phyloP scores from a whole-genome alignment of 2,888 invertebrate genomes.

The Pammene fasciana region DNA sequence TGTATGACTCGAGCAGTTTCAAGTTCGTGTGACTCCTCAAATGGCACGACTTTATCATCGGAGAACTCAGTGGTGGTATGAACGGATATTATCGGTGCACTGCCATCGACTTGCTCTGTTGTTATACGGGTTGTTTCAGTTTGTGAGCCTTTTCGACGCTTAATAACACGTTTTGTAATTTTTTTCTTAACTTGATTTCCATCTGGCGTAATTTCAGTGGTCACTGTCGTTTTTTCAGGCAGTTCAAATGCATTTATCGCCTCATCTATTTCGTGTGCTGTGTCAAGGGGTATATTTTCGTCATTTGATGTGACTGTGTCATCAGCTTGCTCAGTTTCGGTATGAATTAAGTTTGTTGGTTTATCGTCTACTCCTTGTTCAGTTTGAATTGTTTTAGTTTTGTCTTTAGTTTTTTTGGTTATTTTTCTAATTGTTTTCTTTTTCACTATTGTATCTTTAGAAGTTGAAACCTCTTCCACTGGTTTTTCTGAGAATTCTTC shows the following conservation, averaged over 20 bases:
- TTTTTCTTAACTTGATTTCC: conserved; percentile 52
- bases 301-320: conserved; percentile 47
- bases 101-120: conserved; percentile 45
- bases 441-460: neutral
- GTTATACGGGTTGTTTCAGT: conserved; percentile 57
- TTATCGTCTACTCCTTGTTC: too few relatives aligned
- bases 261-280: conserved; percentile 47
- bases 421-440: neutral
- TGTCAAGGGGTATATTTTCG: conserved; percentile 45
- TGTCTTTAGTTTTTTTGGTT: too few relatives aligned
- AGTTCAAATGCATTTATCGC: conserved; percentile 50
- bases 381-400: too few relatives aligned
- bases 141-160: conserved; percentile 49
- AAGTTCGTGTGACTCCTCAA: conserved; percentile 38
- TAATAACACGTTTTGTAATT: conserved; percentile 48
- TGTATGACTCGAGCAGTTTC: conserved; percentile 4
- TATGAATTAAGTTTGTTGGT: too few relatives aligned
- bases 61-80: conserved; percentile 54
- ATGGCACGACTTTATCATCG: conserved; percentile 55
- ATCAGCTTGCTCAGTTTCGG: neutral
- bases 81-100: conserved; percentile 51
- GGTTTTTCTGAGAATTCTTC: conserved; percentile 51
- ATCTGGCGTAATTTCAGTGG: neutral
- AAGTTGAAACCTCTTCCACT: neutral
- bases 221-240: conserved; percentile 46